These are phyloP conservation scores for Rhadina sibilatrix DNA, from an alignment of 2,113 vertebrate species.

Conservation along the genomic window DNA sequence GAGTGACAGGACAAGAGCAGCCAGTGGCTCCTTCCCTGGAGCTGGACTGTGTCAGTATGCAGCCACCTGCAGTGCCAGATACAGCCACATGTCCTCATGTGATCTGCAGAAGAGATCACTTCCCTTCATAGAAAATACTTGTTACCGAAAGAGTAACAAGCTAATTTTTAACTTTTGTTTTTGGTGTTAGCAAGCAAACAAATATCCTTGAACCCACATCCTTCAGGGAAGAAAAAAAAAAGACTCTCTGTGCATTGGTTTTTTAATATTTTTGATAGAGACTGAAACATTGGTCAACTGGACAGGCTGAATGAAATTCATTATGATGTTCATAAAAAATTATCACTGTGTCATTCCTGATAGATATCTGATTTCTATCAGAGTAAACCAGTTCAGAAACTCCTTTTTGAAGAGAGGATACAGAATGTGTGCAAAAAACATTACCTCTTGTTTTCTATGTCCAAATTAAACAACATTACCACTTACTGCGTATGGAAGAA, in stretches of 20 bases:
- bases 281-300: not conserved
- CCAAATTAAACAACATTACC: not conserved
- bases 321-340: not conserved
- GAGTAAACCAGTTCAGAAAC: not conserved
- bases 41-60: not conserved
- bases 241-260: not conserved
- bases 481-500: not conserved
- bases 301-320: not conserved
- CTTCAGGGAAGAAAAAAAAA: not conserved
- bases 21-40: not conserved
- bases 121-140: not conserved
- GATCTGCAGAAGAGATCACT: not conserved
- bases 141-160: not conserved
- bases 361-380: not conserved
- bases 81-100: not conserved
- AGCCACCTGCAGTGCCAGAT: not conserved
- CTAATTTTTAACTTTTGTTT: not conserved
- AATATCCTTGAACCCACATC: not conserved
- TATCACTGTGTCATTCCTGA: not conserved
- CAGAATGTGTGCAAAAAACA: accelerated
- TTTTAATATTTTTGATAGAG: not conserved
- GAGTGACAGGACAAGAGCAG: not conserved
- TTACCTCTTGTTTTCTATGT: not conserved
- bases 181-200: not conserved
- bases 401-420: not conserved